Evolutionary conservation across 2,888 invertebrate species (phyloP).

Genomic region (Drosophila quinaria): DNA sequence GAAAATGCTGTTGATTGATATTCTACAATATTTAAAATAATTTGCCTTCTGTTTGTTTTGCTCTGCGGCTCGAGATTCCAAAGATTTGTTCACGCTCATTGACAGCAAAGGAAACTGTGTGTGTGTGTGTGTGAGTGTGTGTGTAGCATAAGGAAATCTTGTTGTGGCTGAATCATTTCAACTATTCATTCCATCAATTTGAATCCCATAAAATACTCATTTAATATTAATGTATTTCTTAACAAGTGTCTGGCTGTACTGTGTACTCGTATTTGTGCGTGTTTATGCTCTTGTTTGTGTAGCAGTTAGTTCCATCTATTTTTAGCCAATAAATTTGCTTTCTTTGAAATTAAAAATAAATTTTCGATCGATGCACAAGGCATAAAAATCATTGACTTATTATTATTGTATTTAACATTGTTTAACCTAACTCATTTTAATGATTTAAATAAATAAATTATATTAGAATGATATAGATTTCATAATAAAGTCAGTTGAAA

Average conservation of each 20-base stretch:
- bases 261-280: background rate
- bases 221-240: constrained; percentile 56
- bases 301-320: constrained; percentile 25
- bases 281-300: constrained; percentile 1
- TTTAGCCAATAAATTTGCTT: constrained; percentile 28
- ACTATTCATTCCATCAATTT: constrained; percentile 64
- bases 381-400: constrained; percentile 3
- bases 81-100: constrained; percentile 51
- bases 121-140: background rate
- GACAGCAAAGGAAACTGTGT: constrained; percentile 37
- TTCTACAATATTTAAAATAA: constrained; percentile 55
- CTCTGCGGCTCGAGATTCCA: constrained; percentile 39
- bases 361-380: background rate
- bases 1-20: constrained; percentile 57
- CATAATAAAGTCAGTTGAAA: too few species aligned
- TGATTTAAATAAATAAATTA: too few species aligned
- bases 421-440: background rate
- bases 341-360: constrained; percentile 21
- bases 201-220: constrained; percentile 49
- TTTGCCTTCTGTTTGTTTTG: constrained; percentile 37
- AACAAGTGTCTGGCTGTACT: constrained; percentile 27
- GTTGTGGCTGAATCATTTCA: constrained; percentile 45
- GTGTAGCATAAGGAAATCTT: constrained; percentile 34
- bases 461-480: too few species aligned
- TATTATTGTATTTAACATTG: background rate